Percentiles rank a stretch among this genome's conserved stretches.
Conservation (phyloP, 2,888 invertebrate species). For the Panopea generosa region DNA sequence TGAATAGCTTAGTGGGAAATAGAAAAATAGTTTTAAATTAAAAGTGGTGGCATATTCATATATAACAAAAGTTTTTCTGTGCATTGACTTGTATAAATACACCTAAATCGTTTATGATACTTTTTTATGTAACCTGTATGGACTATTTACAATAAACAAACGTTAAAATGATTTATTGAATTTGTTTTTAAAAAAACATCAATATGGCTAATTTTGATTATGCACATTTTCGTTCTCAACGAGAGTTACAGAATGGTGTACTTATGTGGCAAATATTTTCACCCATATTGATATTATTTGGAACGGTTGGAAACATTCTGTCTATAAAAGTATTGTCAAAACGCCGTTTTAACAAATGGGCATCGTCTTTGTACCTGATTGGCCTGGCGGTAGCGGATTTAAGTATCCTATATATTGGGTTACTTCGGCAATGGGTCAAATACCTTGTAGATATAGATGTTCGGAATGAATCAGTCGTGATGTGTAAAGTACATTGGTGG, state of each 20-base stretch:
- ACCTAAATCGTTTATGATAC: no score
- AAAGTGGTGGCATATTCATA: no score
- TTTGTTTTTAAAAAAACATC: no score
- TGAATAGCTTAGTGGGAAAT: no score
- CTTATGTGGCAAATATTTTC: constrained; percentile 62
- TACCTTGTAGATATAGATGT: constrained; percentile 61
- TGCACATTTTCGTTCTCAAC: constrained; percentile 44
- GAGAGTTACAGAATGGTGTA: constrained; percentile 31
- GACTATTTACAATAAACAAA: no score
- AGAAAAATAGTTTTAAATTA: no score
- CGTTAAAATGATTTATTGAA: no score
- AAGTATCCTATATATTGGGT: constrained; percentile 68
- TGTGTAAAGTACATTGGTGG: constrained; percentile 71
- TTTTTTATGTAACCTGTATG: no score
- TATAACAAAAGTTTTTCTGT: no score
- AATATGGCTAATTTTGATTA: constrained; percentile 3
- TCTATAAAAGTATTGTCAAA: constrained; percentile 67
- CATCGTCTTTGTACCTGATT: constrained; percentile 70
- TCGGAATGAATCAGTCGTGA: constrained; percentile 37
- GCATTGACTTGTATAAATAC: no score
- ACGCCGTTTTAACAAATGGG: constrained; percentile 55
- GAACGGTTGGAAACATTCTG: constrained; percentile 74
- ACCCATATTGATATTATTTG: constrained; percentile 70
- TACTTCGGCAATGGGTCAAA: constrained; percentile 68
- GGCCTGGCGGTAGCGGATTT: constrained; percentile 69